Conservation (phyloP, 1,140 invertebrate species). For the Rhopalosiphum padi region DNA sequence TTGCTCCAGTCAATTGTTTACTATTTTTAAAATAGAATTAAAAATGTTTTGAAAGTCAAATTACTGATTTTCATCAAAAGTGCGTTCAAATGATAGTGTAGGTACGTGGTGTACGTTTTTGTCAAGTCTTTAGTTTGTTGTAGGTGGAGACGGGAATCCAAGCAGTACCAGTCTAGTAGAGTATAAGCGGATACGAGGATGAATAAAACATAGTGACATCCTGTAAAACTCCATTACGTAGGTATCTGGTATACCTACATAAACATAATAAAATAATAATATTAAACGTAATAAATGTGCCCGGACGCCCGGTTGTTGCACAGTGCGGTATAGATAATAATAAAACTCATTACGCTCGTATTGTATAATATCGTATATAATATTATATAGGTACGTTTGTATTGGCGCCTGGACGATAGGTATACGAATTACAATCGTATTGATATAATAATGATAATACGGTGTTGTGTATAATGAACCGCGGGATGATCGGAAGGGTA, state of each 20-base stretch:
- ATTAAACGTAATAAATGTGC: neutral
- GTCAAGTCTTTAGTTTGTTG: neutral
- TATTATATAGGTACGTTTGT: neutral
- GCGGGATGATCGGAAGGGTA: neutral
- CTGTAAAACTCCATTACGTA: neutral
- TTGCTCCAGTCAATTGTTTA: neutral
- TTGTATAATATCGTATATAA: neutral
- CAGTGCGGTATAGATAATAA: neutral
- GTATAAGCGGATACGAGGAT: no score
- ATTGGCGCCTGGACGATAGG: neutral
- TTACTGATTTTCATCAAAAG: no score
- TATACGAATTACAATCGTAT: neutral
- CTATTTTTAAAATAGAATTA: no score
- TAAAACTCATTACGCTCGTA: neutral
- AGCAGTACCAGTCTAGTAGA: neutral
- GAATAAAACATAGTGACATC: neutral
- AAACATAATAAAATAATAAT: neutral
- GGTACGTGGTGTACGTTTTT: neutral
- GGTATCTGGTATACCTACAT: neutral
- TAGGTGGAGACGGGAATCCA: no score
- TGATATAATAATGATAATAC: neutral
- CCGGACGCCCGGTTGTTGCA: neutral
- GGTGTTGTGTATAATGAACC: neutral
- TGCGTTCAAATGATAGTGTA: neutral
- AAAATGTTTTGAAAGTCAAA: neutral